phyloP scores from a whole-genome alignment of 2,888 invertebrate genomes.

The Drosophila subsilvestris region DNA sequence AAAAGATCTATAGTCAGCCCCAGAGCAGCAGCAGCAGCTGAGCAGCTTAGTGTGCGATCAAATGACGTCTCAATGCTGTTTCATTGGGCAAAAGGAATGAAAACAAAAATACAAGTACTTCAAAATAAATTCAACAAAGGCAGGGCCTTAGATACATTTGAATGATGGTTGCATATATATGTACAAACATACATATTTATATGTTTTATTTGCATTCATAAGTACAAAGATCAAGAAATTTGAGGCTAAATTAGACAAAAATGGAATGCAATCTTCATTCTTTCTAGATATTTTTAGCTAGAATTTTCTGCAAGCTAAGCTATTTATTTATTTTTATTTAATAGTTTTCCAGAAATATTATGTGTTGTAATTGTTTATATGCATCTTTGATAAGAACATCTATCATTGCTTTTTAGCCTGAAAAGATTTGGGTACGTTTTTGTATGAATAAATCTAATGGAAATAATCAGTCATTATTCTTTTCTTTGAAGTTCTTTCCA shows the following conservation, averaged over 20 bases:
- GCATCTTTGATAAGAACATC: no score
- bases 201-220: no score
- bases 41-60: conserved; percentile 39
- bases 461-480: no score
- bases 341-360: no score
- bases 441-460: no score
- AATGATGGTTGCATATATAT: background rate
- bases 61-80: conserved; percentile 70
- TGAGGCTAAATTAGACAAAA: background rate
- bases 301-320: no score
- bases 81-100: conserved; percentile 40
- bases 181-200: background rate
- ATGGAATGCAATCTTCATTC: background rate
- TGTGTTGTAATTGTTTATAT: no score
- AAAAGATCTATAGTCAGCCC: conserved; percentile 20
- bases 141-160: conserved; percentile 15
- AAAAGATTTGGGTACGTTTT: no score
- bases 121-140: conserved; percentile 33
- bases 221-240: background rate
- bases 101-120: conserved; percentile 18
- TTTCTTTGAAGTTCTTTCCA: no score
- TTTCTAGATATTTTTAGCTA: no score
- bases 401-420: no score
- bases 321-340: no score
- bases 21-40: background rate